Percentiles rank a stretch among this genome's conserved stretches.
Conservation (phyloP, 2,797 vertebrate genomes). For the Notolabrus celidotus region DNA sequence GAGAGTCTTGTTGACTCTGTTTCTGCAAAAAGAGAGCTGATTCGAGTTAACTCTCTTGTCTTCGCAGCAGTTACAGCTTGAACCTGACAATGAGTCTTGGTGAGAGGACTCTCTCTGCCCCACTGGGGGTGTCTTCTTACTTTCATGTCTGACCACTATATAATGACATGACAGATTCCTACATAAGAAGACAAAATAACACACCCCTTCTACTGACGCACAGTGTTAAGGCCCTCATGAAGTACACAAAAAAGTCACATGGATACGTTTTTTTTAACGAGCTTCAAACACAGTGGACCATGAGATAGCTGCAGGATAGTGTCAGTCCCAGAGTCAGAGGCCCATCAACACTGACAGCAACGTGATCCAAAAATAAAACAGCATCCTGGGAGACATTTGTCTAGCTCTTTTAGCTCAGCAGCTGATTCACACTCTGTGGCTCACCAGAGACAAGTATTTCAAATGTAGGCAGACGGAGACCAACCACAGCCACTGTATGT, state of each 20-base stretch:
- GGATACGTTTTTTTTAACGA: constrained; percentile 24
- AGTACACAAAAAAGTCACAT: constrained; percentile 29
- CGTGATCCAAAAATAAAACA: constrained; percentile 80
- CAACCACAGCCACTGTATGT: constrained; percentile 27
- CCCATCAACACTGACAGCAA: constrained; percentile 70
- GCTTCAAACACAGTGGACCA: constrained; percentile 36
- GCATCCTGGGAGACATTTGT: constrained; percentile 75
- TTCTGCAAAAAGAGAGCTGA: constrained; percentile 28
- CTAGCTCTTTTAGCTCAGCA: constrained; percentile 62
- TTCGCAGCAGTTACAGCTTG: constrained; percentile 19
- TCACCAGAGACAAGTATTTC: constrained; percentile 47
- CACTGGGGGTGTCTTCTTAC: constrained; percentile 20
- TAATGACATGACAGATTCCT: constrained; percentile 25
- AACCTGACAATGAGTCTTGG: constrained; percentile 28
- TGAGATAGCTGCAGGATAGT: constrained; percentile 59
- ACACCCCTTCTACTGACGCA: background rate
- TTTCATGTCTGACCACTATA: constrained; percentile 3
- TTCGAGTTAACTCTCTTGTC: constrained; percentile 13
- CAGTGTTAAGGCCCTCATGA: constrained; percentile 14
- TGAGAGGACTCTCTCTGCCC: constrained; percentile 21
- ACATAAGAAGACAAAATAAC: constrained; percentile 18
- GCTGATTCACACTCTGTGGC: constrained; percentile 66
- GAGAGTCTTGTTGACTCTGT: constrained; percentile 12
- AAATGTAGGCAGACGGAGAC: constrained; percentile 29
- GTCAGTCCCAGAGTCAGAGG: constrained; percentile 76